Evolutionary conservation across 2,113 vertebrate species (phyloP).

Genomic region (Myotis brandtii): DNA sequence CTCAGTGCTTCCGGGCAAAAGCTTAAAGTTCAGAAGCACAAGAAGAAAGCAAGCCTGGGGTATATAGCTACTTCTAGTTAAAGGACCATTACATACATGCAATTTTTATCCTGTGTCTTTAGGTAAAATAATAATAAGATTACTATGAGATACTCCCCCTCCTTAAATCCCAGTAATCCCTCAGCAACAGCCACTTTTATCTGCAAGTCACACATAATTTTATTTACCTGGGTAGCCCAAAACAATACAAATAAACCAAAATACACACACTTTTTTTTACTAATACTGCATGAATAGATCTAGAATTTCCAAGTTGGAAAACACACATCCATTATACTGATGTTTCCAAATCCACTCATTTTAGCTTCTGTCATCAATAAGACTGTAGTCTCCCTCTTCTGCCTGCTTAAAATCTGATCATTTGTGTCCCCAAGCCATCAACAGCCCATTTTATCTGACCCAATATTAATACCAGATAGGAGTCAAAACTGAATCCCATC

Average conservation of each 20-base stretch:
- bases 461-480: neutral
- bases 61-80: slow-evolving; percentile 41
- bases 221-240: slow-evolving; percentile 19
- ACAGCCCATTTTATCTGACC: neutral
- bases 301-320: slow-evolving; percentile 45
- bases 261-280: neutral
- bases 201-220: slow-evolving; percentile 24
- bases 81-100: neutral
- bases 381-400: neutral
- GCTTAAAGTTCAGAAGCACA: slow-evolving; percentile 54
- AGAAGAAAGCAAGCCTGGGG: slow-evolving; percentile 37
- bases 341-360: neutral
- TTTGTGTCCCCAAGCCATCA: neutral
- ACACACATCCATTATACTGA: neutral
- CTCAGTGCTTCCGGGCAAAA: slow-evolving; percentile 35
- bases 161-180: slow-evolving; percentile 19
- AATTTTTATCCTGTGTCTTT: slow-evolving; percentile 30
- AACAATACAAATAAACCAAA: slow-evolving; percentile 42
- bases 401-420: neutral
- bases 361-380: neutral
- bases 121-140: slow-evolving; percentile 1
- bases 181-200: neutral
- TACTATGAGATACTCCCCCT: neutral
- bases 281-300: neutral
- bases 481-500: neutral